These are phyloP conservation scores for Cantharis rustica DNA, from an alignment of 2,888 invertebrate species.

Conservation along the genomic window DNA sequence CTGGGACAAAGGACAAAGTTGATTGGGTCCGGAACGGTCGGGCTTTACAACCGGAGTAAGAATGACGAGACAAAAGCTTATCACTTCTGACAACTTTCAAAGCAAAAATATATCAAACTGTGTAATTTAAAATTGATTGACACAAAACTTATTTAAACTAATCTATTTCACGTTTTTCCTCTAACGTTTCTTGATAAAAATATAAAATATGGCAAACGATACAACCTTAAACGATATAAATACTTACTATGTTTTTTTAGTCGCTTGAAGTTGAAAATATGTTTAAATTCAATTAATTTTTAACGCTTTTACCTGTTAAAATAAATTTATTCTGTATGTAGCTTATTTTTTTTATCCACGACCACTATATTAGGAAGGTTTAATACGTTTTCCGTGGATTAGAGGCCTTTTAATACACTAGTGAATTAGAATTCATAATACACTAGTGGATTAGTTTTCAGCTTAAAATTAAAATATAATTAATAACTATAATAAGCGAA, in stretches of 20 bases:
- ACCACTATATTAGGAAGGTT: too few relatives aligned
- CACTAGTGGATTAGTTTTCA: too few relatives aligned
- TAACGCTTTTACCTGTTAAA: too few relatives aligned
- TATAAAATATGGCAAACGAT: neutral
- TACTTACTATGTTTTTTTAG: neutral
- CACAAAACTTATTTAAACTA: slow-evolving; percentile 8
- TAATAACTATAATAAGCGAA: too few relatives aligned
- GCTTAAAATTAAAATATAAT: too few relatives aligned
- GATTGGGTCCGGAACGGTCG: slow-evolving; percentile 40
- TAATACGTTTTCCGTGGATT: too few relatives aligned
- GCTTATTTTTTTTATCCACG: too few relatives aligned
- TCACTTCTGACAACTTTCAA: slow-evolving; percentile 35
- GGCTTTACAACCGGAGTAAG: slow-evolving; percentile 38
- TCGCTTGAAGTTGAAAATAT: too few relatives aligned
- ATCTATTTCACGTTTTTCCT: slow-evolving; percentile 12
- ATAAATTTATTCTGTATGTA: too few relatives aligned
- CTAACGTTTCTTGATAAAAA: neutral
- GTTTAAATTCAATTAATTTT: too few relatives aligned
- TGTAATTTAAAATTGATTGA: slow-evolving; percentile 25
- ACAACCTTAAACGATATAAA: neutral
- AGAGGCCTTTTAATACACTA: too few relatives aligned
- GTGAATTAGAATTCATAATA: too few relatives aligned
- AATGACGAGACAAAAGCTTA: slow-evolving; percentile 39
- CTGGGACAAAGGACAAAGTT: slow-evolving; percentile 38
- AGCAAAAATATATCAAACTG: slow-evolving; percentile 25